A percentile compares a stretch with the other conserved stretches of the same genome.
Evolutionary conservation across 2,113 vertebrate genomes (phyloP).

Genomic region (Callipepla californica): DNA sequence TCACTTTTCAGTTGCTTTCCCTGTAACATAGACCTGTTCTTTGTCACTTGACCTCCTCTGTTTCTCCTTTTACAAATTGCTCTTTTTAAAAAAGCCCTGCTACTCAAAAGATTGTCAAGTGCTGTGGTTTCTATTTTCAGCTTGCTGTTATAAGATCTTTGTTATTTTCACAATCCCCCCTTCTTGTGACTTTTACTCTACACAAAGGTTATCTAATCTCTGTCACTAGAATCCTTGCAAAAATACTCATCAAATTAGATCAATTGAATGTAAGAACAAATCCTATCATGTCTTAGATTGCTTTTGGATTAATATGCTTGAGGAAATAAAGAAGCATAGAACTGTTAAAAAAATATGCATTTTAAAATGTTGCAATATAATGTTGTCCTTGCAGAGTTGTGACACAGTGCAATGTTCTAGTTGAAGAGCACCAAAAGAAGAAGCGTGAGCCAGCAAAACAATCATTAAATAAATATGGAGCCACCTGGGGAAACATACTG

Average conservation of each 20-base stretch:
- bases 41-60: conserved; percentile 40
- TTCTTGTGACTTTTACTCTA: conserved; percentile 16
- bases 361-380: background rate
- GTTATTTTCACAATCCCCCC: conserved; percentile 27
- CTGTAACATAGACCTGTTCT: conserved; percentile 41
- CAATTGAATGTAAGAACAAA: background rate
- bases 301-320: background rate
- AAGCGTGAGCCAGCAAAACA: background rate
- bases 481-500: background rate
- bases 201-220: background rate
- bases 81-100: conserved; percentile 46
- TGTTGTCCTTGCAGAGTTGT: background rate
- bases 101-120: conserved; percentile 48
- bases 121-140: conserved; percentile 56
- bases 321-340: background rate
- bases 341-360: background rate
- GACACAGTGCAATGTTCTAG: background rate
- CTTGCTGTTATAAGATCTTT: conserved; percentile 23
- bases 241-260: background rate
- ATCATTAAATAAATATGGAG: accelerated
- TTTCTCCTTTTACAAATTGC: conserved; percentile 44
- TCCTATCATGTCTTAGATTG: background rate
- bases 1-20: conserved; percentile 18
- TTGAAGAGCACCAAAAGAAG: background rate
- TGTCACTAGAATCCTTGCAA: background rate